A percentile compares a stretch with the other conserved stretches of the same genome.
These are phyloP conservation scores for Physocephala rufipes DNA, from an alignment of 2,888 invertebrate genomes.

Conservation along the genomic window DNA sequence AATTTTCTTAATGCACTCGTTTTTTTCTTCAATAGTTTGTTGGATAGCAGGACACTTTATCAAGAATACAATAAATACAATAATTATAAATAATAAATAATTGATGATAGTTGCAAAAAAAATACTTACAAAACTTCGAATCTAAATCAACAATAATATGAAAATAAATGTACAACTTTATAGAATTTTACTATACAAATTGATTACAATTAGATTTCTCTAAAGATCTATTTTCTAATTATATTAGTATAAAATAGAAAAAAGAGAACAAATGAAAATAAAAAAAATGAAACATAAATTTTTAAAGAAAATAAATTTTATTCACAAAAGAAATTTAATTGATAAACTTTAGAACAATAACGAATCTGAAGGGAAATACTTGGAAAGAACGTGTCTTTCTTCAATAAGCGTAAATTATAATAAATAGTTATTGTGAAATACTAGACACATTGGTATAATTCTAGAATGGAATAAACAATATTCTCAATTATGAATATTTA, in stretches of 20 bases:
- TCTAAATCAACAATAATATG: conserved; percentile 18
- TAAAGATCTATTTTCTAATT: neutral
- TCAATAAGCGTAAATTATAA: no score
- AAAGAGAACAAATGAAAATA: neutral
- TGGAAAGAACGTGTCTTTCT: no score
- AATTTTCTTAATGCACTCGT: neutral
- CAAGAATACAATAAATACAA: neutral
- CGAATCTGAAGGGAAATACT: neutral
- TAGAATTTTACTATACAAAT: conserved; percentile 29
- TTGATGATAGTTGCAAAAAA: neutral
- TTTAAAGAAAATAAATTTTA: neutral
- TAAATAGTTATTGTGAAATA: no score
- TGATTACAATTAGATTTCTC: conserved; percentile 2
- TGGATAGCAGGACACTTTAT: neutral
- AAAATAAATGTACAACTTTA: conserved; percentile 16
- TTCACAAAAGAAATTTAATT: neutral
- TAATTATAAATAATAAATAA: neutral
- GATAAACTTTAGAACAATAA: neutral
- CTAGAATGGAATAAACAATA: no score
- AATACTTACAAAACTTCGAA: neutral
- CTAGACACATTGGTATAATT: no score
- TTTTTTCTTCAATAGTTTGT: neutral
- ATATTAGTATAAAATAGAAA: neutral
- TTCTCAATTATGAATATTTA: no score
- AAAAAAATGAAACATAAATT: neutral